Percentiles rank a stretch among this genome's conserved stretches.
These are phyloP conservation scores for Acronicta alni DNA, from an alignment of 2,888 invertebrate species.

Conservation along the genomic window DNA sequence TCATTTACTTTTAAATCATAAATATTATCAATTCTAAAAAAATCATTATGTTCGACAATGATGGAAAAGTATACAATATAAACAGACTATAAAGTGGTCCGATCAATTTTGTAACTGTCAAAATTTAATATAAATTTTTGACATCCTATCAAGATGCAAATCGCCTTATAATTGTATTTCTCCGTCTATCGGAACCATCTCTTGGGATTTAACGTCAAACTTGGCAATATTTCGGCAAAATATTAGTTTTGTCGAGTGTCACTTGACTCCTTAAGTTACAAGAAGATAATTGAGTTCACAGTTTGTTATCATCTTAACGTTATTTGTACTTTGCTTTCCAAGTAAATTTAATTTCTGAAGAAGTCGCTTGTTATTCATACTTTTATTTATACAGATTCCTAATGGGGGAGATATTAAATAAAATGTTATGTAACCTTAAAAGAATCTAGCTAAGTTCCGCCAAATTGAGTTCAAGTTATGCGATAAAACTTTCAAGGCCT, in stretches of 20 bases:
- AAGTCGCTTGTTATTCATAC: conserved; percentile 6
- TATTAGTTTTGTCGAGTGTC: conserved; percentile 45
- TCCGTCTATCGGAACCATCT: conserved; percentile 2
- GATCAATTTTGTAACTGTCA: neutral
- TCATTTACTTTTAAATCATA: no score
- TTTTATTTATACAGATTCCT: neutral
- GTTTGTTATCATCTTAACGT: conserved; percentile 22
- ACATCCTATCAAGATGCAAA: neutral
- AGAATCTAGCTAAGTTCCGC: neutral
- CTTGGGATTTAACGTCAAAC: conserved; percentile 10
- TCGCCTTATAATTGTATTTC: conserved; percentile 17
- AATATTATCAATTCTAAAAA: no score
- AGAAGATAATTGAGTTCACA: conserved; percentile 43
- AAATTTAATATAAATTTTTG: conserved; percentile 6
- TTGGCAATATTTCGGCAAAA: conserved; percentile 38
- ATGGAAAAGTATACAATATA: neutral
- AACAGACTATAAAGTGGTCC: neutral
- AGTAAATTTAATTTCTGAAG: conserved; percentile 31
- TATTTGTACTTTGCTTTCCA: conserved; percentile 32
- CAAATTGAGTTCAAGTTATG: conserved; percentile 11
- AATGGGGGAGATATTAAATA: neutral
- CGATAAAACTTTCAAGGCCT: conserved; percentile 4
- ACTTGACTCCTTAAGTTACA: conserved; percentile 24
- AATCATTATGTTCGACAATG: neutral
- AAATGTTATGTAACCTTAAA: neutral